Conservation (phyloP, 2,797 vertebrate genomes). For the Spinus pinus region DNA sequence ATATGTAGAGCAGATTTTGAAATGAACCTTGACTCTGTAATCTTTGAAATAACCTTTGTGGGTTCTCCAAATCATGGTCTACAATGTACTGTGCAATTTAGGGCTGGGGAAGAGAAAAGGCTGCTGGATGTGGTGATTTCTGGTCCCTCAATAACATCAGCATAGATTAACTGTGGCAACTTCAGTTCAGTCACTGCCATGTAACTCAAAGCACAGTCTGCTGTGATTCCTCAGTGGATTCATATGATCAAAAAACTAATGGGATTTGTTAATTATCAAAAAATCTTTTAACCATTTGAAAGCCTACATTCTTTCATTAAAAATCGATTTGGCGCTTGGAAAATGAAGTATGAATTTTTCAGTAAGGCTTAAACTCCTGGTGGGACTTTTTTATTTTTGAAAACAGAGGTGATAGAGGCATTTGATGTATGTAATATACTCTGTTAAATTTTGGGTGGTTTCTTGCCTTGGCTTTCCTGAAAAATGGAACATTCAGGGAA, state of each 20-base stretch:
- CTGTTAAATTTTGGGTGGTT: background rate
- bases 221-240: background rate
- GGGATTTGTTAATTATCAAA: background rate
- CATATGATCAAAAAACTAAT: background rate
- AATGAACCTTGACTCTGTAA: background rate
- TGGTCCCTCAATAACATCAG: background rate
- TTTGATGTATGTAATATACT: background rate
- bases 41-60: background rate
- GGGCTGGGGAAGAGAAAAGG: background rate
- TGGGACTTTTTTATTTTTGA: background rate
- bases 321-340: background rate
- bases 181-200: background rate
- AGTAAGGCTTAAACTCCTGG: background rate
- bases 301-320: fast-evolving
- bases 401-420: background rate
- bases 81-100: background rate
- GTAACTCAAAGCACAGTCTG: background rate
- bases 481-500: background rate
- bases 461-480: background rate
- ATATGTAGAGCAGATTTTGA: background rate
- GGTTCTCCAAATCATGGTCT: background rate
- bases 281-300: background rate
- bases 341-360: background rate
- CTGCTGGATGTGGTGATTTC: background rate
- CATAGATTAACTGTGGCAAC: background rate